Evolutionary conservation across 2,113 vertebrate genomes (phyloP).

Genomic region (Anolis carolinensis): DNA sequence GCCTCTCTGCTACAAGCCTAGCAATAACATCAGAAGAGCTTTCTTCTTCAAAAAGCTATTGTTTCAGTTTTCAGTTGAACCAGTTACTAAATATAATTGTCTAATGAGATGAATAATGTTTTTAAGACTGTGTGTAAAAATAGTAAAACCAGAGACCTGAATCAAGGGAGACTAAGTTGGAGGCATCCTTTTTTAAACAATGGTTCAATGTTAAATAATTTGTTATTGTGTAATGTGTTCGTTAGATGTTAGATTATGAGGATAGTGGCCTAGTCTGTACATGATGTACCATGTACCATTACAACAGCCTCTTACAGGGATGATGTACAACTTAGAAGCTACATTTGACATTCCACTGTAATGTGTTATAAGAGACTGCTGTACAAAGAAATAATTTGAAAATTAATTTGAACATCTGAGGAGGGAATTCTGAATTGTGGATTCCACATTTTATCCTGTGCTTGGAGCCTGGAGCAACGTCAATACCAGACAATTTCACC

Average conservation of each 20-base stretch:
- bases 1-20: too few relatives aligned
- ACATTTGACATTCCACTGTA: conserved; percentile 10
- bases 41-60: neutral
- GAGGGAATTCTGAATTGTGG: conserved; percentile 13
- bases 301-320: conserved; percentile 38
- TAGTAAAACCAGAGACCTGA: too few relatives aligned
- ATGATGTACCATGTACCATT: conserved; percentile 51
- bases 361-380: conserved; percentile 26
- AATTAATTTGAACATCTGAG: neutral
- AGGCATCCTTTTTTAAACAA: neutral
- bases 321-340: conserved; percentile 29
- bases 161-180: neutral
- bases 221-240: neutral
- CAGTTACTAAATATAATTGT: neutral
- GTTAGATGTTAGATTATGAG: conserved; percentile 45
- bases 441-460: conserved; percentile 30
- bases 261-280: conserved; percentile 24
- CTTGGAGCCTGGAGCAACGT: too few relatives aligned
- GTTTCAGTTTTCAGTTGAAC: neutral
- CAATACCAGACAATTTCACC: too few relatives aligned
- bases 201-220: neutral
- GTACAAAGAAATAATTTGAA: neutral
- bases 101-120: neutral
- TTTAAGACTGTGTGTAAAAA: too few relatives aligned
- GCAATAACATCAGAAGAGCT: neutral